These are phyloP conservation scores for Globodera ellingtonae DNA, from an alignment of 1,140 invertebrate species.

Conservation along the genomic window DNA sequence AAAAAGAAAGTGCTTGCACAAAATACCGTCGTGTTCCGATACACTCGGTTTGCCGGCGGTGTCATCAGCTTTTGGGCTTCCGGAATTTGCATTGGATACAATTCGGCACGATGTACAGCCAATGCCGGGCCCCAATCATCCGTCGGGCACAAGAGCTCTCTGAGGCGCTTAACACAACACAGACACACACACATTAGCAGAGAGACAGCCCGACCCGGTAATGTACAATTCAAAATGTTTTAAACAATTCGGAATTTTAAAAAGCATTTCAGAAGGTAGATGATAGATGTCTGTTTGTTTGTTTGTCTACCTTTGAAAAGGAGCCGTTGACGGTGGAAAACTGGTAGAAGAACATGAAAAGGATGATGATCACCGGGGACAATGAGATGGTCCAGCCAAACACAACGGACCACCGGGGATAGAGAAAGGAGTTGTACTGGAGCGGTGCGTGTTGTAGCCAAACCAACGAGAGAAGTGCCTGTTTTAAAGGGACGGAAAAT, in stretches of 20 bases:
- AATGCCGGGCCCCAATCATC: conserved; percentile 65
- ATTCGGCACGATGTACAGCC: conserved; percentile 60
- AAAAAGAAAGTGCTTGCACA: neutral
- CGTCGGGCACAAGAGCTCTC: conserved; percentile 56
- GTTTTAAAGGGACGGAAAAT: conserved; percentile 8
- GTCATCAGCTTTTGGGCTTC: conserved; percentile 57
- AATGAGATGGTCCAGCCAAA: conserved; percentile 61
- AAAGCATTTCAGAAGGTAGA: too few relatives aligned
- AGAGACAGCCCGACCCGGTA: too few relatives aligned
- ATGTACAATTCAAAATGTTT: too few relatives aligned
- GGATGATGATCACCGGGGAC: conserved; percentile 51
- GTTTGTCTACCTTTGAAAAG: conserved; percentile 17
- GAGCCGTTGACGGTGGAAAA: conserved; percentile 17
- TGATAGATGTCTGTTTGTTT: too few relatives aligned
- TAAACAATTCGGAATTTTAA: too few relatives aligned
- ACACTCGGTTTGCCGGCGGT: conserved; percentile 19
- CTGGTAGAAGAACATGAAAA: conserved; percentile 44
- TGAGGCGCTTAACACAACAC: conserved; percentile 32
- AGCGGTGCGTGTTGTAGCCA: conserved; percentile 58
- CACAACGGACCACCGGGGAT: conserved; percentile 56
- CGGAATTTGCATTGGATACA: conserved; percentile 63
- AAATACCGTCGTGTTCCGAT: conserved; percentile 11
- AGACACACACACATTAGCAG: too few relatives aligned
- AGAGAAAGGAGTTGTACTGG: conserved; percentile 51
- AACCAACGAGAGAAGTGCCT: conserved; percentile 61